phyloP scores from a whole-genome alignment of 2,888 invertebrate species.

The Drosophila quinaria region DNA sequence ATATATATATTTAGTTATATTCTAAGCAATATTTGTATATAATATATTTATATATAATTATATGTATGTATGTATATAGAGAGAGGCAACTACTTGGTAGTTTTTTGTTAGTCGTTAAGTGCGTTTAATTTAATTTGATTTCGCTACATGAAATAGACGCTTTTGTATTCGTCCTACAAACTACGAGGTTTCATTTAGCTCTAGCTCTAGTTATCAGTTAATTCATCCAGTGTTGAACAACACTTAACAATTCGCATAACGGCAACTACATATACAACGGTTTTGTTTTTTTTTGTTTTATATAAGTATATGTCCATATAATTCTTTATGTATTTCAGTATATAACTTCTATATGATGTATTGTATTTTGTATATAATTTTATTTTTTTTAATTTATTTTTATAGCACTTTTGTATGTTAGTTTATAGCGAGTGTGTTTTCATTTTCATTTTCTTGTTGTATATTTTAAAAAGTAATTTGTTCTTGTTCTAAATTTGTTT shows the following conservation, averaged over 20 bases:
- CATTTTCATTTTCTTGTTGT: slow-evolving; percentile 29
- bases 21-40: slow-evolving; percentile 69
- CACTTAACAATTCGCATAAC: slow-evolving; percentile 56
- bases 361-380: slow-evolving; percentile 31
- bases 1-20: slow-evolving; percentile 66
- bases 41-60: slow-evolving; percentile 35
- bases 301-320: slow-evolving; percentile 41
- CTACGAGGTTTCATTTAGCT: slow-evolving; percentile 72
- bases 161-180: slow-evolving; percentile 60
- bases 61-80: slow-evolving; percentile 53
- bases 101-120: slow-evolving; percentile 69
- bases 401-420: slow-evolving; percentile 54
- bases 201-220: slow-evolving; percentile 66
- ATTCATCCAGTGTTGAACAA: slow-evolving; percentile 52
- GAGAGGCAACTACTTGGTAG: slow-evolving; percentile 80
- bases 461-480: slow-evolving; percentile 76
- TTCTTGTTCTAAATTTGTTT: slow-evolving; percentile 55
- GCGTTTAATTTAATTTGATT: slow-evolving; percentile 56
- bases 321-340: slow-evolving; percentile 32
- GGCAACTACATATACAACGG: slow-evolving; percentile 61
- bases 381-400: slow-evolving; percentile 8
- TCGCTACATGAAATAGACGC: slow-evolving; percentile 58
- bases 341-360: slow-evolving; percentile 38
- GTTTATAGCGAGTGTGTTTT: slow-evolving; percentile 26
- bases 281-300: slow-evolving; percentile 32